Percentiles rank a stretch among this genome's conserved stretches.
These are phyloP conservation scores for Axea sp. DNA, from an alignment of 2,888 invertebrate genomes.

Conservation along the genomic window DNA sequence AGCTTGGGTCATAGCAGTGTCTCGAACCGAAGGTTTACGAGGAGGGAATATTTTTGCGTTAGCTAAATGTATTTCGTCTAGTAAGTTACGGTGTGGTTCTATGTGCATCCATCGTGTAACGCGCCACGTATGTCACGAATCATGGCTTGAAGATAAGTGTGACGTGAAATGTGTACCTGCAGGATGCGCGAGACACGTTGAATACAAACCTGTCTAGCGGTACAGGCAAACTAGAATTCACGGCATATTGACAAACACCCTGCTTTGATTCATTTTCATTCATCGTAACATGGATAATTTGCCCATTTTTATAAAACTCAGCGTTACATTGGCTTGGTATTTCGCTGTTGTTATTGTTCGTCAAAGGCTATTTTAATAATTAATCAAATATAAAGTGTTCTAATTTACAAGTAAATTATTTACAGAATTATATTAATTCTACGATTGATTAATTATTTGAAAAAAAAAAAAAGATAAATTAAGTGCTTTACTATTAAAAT, in stretches of 20 bases:
- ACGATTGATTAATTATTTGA: too few species aligned
- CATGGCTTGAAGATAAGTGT: conserved; percentile 58
- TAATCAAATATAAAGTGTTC: too few species aligned
- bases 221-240: conserved; percentile 53
- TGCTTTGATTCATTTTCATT: conserved; percentile 47
- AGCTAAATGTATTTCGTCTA: conserved; percentile 43
- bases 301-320: conserved; percentile 3
- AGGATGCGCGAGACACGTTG: conserved; percentile 50
- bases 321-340: too few species aligned
- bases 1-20: conserved; percentile 36
- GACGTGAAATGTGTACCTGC: conserved; percentile 56
- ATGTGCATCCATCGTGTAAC: conserved; percentile 50
- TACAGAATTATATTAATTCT: too few species aligned
- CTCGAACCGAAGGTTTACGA: conserved; percentile 22
- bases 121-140: conserved; percentile 53
- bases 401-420: too few species aligned
- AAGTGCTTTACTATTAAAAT: too few species aligned
- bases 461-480: too few species aligned
- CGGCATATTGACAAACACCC: conserved; percentile 37
- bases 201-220: conserved; percentile 56
- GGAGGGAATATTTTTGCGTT: conserved; percentile 51
- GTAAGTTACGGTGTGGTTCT: conserved; percentile 44
- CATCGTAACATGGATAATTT: conserved; percentile 16
- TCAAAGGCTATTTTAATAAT: too few species aligned
- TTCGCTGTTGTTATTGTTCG: too few species aligned